These are phyloP conservation scores for Sciaenops ocellatus DNA, from an alignment of 2,797 vertebrate genomes.

Conservation along the genomic window DNA sequence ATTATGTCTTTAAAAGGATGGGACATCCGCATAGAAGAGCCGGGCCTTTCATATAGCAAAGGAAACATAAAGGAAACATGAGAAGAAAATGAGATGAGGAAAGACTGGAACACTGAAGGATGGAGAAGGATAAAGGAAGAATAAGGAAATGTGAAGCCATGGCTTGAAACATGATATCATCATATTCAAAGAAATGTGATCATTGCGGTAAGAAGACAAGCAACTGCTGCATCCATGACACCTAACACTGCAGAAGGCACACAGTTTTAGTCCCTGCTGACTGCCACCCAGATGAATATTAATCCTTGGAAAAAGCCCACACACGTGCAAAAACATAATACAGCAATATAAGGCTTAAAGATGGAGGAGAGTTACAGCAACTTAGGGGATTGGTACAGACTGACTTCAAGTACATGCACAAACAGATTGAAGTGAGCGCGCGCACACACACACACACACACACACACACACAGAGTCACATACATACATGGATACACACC, in stretches of 20 bases:
- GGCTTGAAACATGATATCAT: slow-evolving; percentile 41
- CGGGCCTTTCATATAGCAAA: not conserved
- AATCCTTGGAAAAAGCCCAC: slow-evolving; percentile 64
- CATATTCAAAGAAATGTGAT: slow-evolving; percentile 55
- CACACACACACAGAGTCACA: not conserved
- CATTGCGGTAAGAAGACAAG: slow-evolving; percentile 20
- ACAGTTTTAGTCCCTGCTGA: slow-evolving; percentile 22
- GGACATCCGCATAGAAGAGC: not conserved
- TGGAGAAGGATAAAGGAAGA: not conserved
- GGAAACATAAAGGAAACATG: not conserved
- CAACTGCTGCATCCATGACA: slow-evolving; percentile 43
- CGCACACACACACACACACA: not conserved
- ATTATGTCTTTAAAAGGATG: slow-evolving; percentile 36
- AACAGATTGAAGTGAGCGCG: not conserved
- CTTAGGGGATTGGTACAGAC: slow-evolving; percentile 24
- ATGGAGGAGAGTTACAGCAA: slow-evolving; percentile 45
- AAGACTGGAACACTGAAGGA: not conserved
- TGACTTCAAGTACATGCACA: slow-evolving; percentile 22
- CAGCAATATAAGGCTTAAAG: slow-evolving; percentile 49
- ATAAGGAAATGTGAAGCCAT: slow-evolving; percentile 10
- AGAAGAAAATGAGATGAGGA: not conserved
- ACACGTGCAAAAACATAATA: slow-evolving; percentile 60
- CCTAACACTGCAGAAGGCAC: slow-evolving; percentile 48
- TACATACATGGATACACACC: not conserved
- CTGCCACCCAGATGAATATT: slow-evolving; percentile 63